Conservation (phyloP, 2,797 vertebrate genomes). For the Enteromius mattozi region DNA sequence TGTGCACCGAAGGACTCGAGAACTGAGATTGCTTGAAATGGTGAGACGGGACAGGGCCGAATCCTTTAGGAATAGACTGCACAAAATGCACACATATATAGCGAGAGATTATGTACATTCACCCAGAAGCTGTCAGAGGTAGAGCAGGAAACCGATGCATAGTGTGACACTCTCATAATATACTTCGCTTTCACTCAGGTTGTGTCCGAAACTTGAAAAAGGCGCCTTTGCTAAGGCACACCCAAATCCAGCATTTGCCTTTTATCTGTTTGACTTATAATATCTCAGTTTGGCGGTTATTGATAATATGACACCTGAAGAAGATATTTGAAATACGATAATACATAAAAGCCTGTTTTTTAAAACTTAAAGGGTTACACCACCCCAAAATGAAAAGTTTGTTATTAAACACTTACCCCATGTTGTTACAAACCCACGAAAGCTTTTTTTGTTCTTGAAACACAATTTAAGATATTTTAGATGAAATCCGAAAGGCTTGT, state of each 20-base stretch:
- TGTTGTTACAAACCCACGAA: too few relatives aligned
- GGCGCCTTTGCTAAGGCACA: neutral
- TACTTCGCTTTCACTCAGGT: neutral
- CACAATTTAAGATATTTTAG: too few relatives aligned
- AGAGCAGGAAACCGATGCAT: slow-evolving; percentile 19
- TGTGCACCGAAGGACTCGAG: slow-evolving; percentile 77
- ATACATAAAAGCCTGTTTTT: neutral
- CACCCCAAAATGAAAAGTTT: too few relatives aligned
- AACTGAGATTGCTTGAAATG: slow-evolving; percentile 73
- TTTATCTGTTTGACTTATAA: neutral
- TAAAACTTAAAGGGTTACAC: neutral
- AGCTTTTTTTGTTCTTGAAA: too few relatives aligned
- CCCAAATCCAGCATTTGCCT: neutral
- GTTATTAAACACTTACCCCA: too few relatives aligned
- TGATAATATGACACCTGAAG: neutral
- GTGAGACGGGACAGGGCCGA: neutral
- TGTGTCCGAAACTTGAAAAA: slow-evolving; percentile 17
- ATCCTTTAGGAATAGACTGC: slow-evolving; percentile 7
- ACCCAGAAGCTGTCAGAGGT: slow-evolving; percentile 36
- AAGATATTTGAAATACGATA: neutral
- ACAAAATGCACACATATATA: slow-evolving; percentile 22
- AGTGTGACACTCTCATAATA: slow-evolving; percentile 31
- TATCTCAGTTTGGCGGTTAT: neutral
- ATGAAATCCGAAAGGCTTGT: too few relatives aligned
- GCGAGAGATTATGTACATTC: slow-evolving; percentile 38